These are phyloP conservation scores for Pseudopleuronectes americanus DNA, from an alignment of 2,797 vertebrate genomes.

Conservation along the genomic window DNA sequence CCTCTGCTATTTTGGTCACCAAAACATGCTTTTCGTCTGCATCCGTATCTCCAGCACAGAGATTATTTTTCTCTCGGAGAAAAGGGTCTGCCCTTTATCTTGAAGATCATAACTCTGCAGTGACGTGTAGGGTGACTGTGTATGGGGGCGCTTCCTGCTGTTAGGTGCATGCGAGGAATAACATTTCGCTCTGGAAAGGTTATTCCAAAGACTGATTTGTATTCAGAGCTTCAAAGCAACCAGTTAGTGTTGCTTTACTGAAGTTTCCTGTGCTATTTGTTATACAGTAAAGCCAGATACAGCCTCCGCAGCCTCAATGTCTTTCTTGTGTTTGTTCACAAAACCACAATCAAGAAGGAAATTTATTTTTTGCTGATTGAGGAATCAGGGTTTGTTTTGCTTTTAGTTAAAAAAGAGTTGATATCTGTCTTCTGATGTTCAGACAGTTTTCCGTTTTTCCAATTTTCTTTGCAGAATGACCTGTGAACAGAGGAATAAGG, in stretches of 20 bases:
- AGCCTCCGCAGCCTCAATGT: slow-evolving; percentile 29
- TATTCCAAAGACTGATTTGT: slow-evolving; percentile 59
- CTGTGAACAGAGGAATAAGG: slow-evolving; percentile 58
- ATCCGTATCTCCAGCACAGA: slow-evolving; percentile 65
- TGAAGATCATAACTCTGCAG: slow-evolving; percentile 70
- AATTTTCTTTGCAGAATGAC: slow-evolving; percentile 38
- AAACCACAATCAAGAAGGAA: slow-evolving; percentile 27
- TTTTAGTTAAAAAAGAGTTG: slow-evolving; percentile 36
- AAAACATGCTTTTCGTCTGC: slow-evolving; percentile 72
- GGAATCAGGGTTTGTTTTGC: slow-evolving; percentile 58
- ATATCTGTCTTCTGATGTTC: slow-evolving; percentile 23
- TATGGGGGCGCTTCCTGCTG: slow-evolving; percentile 74
- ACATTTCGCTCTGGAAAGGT: slow-evolving; percentile 77
- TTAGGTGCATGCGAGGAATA: slow-evolving; percentile 70
- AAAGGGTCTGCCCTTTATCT: slow-evolving; percentile 76
- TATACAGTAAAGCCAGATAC: slow-evolving; percentile 45
- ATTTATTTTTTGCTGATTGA: slow-evolving; percentile 35
- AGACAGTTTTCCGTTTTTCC: background rate
- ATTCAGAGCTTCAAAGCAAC: slow-evolving; percentile 54
- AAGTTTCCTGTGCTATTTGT: slow-evolving; percentile 54
- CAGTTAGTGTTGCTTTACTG: slow-evolving; percentile 53
- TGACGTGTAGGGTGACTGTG: slow-evolving; percentile 68
- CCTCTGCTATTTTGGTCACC: slow-evolving; percentile 73
- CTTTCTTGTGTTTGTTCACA: slow-evolving; percentile 30
- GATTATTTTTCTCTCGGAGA: slow-evolving; percentile 76